A percentile compares a stretch with the other conserved stretches of the same genome.
Evolutionary conservation across 2,113 vertebrate genomes (phyloP).

Genomic region (Anhinga anhinga): DNA sequence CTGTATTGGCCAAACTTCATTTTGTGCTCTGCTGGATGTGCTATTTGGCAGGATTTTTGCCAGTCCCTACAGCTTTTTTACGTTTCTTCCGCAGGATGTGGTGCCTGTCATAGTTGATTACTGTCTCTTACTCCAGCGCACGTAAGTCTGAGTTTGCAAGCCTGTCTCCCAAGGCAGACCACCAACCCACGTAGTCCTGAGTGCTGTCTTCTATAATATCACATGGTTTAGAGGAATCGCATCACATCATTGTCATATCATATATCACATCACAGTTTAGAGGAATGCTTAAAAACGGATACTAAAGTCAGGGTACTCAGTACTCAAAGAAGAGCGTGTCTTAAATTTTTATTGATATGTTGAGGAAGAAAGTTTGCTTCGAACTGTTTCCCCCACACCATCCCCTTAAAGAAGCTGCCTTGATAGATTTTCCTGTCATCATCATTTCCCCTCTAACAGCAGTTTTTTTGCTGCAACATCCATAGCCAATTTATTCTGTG

Average conservation of each 20-base stretch:
- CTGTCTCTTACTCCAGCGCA: conserved; percentile 88
- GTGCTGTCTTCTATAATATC: neutral
- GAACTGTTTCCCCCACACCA: neutral
- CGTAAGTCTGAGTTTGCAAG: conserved; percentile 77
- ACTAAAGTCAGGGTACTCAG: neutral
- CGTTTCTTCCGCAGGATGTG: conserved; percentile 79
- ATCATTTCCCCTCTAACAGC: neutral
- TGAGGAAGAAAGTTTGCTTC: neutral
- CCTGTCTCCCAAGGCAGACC: neutral
- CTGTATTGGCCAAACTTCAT: neutral
- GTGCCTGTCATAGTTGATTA: conserved; percentile 94
- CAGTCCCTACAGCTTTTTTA: neutral
- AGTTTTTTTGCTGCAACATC: neutral
- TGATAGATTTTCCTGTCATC: neutral
- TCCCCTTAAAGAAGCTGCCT: neutral
- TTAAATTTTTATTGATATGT: neutral
- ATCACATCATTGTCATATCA: neutral
- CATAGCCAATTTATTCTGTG: neutral
- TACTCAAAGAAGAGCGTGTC: neutral
- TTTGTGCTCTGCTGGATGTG: neutral
- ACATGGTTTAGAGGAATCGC: neutral
- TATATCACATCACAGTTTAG: neutral
- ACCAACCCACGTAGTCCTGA: neutral
- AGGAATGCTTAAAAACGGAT: neutral
- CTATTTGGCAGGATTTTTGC: neutral